These are phyloP conservation scores for Onchidella celtica DNA, from an alignment of 2,888 invertebrate species.

Conservation along the genomic window DNA sequence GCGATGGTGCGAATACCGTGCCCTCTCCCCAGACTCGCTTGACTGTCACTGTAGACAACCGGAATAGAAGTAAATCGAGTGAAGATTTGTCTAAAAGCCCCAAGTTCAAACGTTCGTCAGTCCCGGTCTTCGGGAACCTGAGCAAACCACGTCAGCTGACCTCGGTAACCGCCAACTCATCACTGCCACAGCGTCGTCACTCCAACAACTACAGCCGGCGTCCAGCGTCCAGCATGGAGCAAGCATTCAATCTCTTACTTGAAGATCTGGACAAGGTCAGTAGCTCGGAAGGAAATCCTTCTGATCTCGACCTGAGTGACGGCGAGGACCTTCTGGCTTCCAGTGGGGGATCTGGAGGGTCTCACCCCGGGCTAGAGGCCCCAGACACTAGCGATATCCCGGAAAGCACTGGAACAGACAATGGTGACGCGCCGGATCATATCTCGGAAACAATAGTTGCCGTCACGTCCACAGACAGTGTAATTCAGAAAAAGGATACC, in stretches of 20 bases:
- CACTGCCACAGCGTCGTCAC: not conserved
- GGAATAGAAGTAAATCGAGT: not conserved
- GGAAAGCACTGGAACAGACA: no score
- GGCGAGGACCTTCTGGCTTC: slow-evolving; percentile 22
- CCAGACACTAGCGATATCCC: no score
- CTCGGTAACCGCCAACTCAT: not conserved
- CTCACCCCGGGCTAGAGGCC: no score
- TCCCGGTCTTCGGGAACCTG: slow-evolving; percentile 8
- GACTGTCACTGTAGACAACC: not conserved
- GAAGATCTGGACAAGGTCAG: slow-evolving; percentile 54
- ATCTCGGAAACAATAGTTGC: not conserved
- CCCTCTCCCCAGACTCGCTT: not conserved
- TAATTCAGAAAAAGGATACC: no score
- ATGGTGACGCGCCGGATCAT: not conserved
- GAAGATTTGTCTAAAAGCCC: not conserved
- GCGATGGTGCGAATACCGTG: not conserved
- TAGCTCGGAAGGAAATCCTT: slow-evolving; percentile 47
- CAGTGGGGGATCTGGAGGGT: not conserved
- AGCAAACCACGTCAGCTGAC: not conserved
- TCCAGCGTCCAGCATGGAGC: slow-evolving; percentile 47
- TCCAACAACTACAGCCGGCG: not conserved
- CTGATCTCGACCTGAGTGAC: slow-evolving; percentile 53
- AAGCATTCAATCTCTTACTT: slow-evolving; percentile 50
- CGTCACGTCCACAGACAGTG: no score
- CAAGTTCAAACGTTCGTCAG: not conserved